A percentile compares a stretch with the other conserved stretches of the same genome.
Conservation (phyloP, 2,797 vertebrate species). For the Semotilus atromaculatus region DNA sequence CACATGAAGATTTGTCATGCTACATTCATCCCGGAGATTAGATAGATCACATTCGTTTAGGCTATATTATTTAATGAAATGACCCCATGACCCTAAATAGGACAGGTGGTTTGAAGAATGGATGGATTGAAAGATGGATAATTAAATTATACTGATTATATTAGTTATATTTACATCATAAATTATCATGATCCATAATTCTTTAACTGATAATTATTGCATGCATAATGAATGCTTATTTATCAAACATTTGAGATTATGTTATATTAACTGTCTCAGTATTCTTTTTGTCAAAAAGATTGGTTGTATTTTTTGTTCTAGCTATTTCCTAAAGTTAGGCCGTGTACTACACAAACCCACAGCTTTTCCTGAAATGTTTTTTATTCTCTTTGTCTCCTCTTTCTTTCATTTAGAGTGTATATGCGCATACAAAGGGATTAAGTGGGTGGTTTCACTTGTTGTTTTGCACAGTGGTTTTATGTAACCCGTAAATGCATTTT, state of each 20-base stretch:
- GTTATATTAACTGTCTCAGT: background rate
- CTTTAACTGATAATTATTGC: background rate
- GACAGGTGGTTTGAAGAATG: background rate
- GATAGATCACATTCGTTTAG: background rate
- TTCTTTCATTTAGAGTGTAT: background rate
- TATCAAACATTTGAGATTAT: background rate
- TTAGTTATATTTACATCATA: background rate
- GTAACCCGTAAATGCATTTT: background rate
- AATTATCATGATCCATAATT: background rate
- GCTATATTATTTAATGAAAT: background rate
- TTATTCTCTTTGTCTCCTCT: background rate
- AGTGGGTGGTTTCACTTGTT: background rate
- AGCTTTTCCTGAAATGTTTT: background rate
- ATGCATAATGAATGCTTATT: background rate
- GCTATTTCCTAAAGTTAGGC: background rate
- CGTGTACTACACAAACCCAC: no score
- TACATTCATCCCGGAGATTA: background rate
- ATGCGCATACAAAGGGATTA: background rate
- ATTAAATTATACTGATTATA: background rate
- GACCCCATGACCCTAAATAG: background rate
- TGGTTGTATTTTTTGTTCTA: background rate
- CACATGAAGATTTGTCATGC: background rate
- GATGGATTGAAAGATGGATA: background rate
- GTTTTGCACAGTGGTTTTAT: background rate
- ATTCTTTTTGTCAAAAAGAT: background rate